A percentile compares a stretch with the other conserved stretches of the same genome.
phyloP scores from a whole-genome alignment of 2,113 vertebrate genomes.

The rabbit (Oryctolagus cuniculus) region mOryCun1.1 NC_091433.1:147820001-147820500 shows the following conservation, averaged over 20 bases:
- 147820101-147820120: neutral
- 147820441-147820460: too few relatives aligned
- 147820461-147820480: too few relatives aligned
- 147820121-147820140: conserved; percentile 42
- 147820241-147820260: conserved; percentile 4
- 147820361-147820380: neutral
- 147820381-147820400: too few relatives aligned
- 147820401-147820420: too few relatives aligned
- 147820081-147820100: neutral
- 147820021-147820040: neutral
- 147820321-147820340: conserved; percentile 56
- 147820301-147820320: conserved; percentile 42
- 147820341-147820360: conserved; percentile 48
- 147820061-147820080: conserved; percentile 38
- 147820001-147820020: neutral
- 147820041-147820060: neutral
- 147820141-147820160: neutral
- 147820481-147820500: too few relatives aligned
- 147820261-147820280: conserved; percentile 24
- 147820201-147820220: neutral
- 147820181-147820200: neutral
- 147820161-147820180: neutral
- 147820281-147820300: neutral
- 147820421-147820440: too few relatives aligned
- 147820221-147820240: neutral